Percentiles rank a stretch among this genome's conserved stretches.
Evolutionary conservation across 2,113 vertebrate species (phyloP).

Genomic region (Crocuta crocuta): DNA sequence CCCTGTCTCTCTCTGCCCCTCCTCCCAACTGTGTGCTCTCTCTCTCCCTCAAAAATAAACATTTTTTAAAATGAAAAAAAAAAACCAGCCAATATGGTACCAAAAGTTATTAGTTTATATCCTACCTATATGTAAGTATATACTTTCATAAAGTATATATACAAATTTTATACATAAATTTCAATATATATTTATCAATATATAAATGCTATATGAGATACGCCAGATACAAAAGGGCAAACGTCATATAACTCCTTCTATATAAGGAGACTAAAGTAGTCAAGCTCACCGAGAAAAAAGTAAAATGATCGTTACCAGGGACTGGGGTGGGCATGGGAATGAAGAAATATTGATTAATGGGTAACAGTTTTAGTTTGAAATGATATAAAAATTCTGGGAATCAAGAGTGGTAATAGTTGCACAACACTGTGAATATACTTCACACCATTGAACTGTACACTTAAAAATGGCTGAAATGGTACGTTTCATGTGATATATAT

Average conservation of each 20-base stretch:
- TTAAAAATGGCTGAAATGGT: not conserved
- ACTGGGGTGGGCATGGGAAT: too few species aligned
- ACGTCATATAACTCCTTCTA: not conserved
- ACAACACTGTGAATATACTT: not conserved
- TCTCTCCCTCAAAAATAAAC: too few species aligned
- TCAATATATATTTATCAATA: not conserved
- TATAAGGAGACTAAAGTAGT: fast-evolving
- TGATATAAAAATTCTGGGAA: not conserved
- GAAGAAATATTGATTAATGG: not conserved
- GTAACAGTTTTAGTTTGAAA: not conserved
- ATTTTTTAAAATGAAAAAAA: not conserved
- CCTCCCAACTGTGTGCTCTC: too few species aligned
- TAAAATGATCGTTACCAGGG: not conserved
- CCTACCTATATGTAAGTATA: not conserved
- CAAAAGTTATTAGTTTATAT: conserved; percentile 17
- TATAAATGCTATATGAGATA: not conserved
- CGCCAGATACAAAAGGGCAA: not conserved
- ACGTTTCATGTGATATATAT: not conserved
- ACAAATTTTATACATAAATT: not conserved
- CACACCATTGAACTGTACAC: not conserved
- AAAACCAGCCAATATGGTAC: not conserved
- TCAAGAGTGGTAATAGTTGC: not conserved
- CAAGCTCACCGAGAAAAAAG: not conserved
- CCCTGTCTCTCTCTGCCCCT: too few species aligned
- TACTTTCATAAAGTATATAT: not conserved